phyloP scores from a whole-genome alignment of 2,888 invertebrate genomes.

The Orchesellides sinensis region DNA sequence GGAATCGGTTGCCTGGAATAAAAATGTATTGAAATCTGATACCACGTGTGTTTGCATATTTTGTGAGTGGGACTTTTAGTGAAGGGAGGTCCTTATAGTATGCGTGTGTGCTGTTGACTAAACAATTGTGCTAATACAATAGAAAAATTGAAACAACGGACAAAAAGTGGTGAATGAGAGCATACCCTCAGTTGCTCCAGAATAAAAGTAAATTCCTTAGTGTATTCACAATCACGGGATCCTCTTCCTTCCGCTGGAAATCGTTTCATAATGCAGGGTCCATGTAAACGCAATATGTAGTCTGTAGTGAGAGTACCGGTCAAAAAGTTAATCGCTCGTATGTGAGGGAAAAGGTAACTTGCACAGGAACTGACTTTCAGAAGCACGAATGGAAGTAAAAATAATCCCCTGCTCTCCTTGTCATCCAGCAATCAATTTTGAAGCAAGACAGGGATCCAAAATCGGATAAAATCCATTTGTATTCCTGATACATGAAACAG shows the following conservation, averaged over 20 bases:
- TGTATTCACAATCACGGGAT: slow-evolving; percentile 55
- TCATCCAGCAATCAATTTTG: background rate
- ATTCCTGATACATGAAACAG: too few relatives aligned
- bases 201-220: background rate
- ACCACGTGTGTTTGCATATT: background rate
- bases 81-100: slow-evolving; percentile 1
- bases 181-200: background rate
- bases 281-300: background rate
- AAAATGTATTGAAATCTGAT: background rate
- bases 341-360: too few relatives aligned
- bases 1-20: background rate
- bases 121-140: background rate
- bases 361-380: background rate
- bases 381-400: background rate
- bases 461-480: too few relatives aligned
- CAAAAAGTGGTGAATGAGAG: slow-evolving; percentile 19
- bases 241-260: slow-evolving; percentile 52
- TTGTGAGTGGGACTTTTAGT: background rate
- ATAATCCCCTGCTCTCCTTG: background rate
- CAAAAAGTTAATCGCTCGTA: slow-evolving; percentile 12
- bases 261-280: background rate
- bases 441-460: background rate
- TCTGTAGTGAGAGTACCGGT: slow-evolving; percentile 15
- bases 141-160: slow-evolving; percentile 30
- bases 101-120: background rate